phyloP scores from a whole-genome alignment of 2,888 invertebrate species.

The Leptinotarsa juncta region DNA sequence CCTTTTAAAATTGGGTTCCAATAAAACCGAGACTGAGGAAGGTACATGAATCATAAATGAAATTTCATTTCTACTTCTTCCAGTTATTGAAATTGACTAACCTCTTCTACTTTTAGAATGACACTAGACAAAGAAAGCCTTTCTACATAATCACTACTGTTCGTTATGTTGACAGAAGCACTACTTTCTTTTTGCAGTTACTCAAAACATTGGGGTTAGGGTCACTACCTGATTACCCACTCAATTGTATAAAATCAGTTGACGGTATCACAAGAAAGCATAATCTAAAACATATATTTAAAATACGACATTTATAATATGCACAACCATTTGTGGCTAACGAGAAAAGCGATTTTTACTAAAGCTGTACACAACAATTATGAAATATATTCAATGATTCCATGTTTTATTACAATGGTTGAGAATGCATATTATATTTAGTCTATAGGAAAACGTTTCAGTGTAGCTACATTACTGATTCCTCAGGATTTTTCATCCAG shows the following conservation, averaged over 20 bases:
- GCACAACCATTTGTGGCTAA: conserved; percentile 63
- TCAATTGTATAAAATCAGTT: conserved; percentile 35
- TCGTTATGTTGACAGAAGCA: background rate
- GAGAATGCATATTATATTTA: conserved; percentile 62
- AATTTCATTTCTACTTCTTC: background rate
- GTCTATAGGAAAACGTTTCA: conserved; percentile 38
- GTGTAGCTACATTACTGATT: conserved; percentile 5
- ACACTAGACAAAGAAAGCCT: background rate
- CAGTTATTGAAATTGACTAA: background rate
- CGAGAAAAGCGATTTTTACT: conserved; percentile 59
- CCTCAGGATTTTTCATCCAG: no score
- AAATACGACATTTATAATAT: conserved; percentile 62
- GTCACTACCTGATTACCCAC: conserved; percentile 20
- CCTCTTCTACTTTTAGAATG: background rate
- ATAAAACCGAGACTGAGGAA: no score
- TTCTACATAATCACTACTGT: background rate
- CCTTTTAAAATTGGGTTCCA: background rate
- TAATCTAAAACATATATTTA: conserved; percentile 44
- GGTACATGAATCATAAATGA: background rate
- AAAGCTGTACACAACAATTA: conserved; percentile 65
- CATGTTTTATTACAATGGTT: conserved; percentile 62
- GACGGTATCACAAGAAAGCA: conserved; percentile 24
- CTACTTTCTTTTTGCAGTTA: background rate
- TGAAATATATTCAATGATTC: conserved; percentile 55
- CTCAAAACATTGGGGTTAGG: background rate